Evolutionary conservation across 2,888 invertebrate species (phyloP).

Genomic region (Eupithecia subfuscata): DNA sequence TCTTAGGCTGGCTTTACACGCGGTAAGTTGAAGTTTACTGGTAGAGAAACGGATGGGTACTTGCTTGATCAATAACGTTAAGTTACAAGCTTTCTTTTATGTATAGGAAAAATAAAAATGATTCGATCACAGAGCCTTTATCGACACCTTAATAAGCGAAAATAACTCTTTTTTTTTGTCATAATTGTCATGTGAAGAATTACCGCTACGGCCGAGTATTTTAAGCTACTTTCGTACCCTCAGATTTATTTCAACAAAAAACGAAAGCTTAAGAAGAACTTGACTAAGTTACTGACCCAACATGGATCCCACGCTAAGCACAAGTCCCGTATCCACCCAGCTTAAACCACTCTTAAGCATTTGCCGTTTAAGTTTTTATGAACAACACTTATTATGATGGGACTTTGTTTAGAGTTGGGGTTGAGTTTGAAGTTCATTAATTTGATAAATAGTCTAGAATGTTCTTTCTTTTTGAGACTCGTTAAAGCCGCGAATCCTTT

Average conservation of each 20-base stretch:
- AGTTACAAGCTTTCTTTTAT: not conserved
- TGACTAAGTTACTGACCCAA: not conserved
- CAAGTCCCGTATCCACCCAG: constrained; percentile 17
- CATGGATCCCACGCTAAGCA: constrained; percentile 7
- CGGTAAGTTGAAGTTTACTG: constrained; percentile 19
- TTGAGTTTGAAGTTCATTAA: constrained; percentile 32
- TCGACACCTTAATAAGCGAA: not conserved
- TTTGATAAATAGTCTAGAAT: constrained; percentile 24
- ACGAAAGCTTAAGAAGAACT: not conserved
- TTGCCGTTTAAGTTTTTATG: constrained; percentile 37
- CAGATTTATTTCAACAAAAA: not conserved
- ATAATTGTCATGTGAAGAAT: not conserved
- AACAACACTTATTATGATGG: constrained; percentile 35
- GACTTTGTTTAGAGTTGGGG: constrained; percentile 32
- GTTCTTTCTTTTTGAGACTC: not conserved
- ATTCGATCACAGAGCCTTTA: not conserved
- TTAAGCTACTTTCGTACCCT: not conserved
- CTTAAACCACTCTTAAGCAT: constrained; percentile 27
- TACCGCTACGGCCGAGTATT: not conserved
- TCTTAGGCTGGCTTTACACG: constrained; percentile 8
- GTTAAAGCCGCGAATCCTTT: not conserved
- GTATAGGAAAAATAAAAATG: not conserved
- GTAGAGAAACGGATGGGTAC: not conserved
- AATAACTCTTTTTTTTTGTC: not conserved
- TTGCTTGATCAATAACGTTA: not conserved